These are phyloP conservation scores for Teleiodes luculella DNA, from an alignment of 2,888 invertebrate species.

Conservation along the genomic window DNA sequence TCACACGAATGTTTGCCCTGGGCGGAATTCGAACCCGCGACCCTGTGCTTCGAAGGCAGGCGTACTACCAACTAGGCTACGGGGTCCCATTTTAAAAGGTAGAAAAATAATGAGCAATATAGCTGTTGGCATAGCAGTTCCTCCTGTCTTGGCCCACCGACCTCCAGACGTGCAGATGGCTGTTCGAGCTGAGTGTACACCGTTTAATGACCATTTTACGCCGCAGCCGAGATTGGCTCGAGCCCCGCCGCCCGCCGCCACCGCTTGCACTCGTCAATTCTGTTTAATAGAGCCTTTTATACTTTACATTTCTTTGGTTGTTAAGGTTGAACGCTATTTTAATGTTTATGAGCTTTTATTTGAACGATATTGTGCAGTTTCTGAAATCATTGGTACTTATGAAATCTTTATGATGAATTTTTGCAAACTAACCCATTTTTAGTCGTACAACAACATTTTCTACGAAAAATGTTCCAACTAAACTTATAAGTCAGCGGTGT, in stretches of 20 bases:
- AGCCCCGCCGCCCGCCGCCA: slow-evolving; percentile 44
- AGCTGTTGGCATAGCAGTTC: neutral
- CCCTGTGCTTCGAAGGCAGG: too few species aligned
- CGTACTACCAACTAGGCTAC: too few species aligned
- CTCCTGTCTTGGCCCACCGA: neutral
- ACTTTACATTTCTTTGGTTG: slow-evolving; percentile 30
- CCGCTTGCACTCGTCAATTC: slow-evolving; percentile 63
- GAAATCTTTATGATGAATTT: too few species aligned
- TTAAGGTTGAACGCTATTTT: slow-evolving; percentile 20
- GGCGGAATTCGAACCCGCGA: too few species aligned
- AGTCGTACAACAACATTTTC: too few species aligned
- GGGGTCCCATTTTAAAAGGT: too few species aligned
- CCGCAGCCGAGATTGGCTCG: slow-evolving; percentile 63
- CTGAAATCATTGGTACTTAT: too few species aligned
- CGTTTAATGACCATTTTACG: slow-evolving; percentile 60
- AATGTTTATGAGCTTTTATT: slow-evolving; percentile 25
- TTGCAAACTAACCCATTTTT: too few species aligned
- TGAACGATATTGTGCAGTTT: slow-evolving; percentile 1
- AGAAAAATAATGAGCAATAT: too few species aligned
- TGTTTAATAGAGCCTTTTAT: slow-evolving; percentile 47
- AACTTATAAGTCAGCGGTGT: too few species aligned
- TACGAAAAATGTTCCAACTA: too few species aligned
- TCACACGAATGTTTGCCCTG: too few species aligned
- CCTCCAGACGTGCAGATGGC: neutral
- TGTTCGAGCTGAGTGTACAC: slow-evolving; percentile 10